Conservation (phyloP, 2,113 vertebrate species). For the Menura novaehollandiae region DNA sequence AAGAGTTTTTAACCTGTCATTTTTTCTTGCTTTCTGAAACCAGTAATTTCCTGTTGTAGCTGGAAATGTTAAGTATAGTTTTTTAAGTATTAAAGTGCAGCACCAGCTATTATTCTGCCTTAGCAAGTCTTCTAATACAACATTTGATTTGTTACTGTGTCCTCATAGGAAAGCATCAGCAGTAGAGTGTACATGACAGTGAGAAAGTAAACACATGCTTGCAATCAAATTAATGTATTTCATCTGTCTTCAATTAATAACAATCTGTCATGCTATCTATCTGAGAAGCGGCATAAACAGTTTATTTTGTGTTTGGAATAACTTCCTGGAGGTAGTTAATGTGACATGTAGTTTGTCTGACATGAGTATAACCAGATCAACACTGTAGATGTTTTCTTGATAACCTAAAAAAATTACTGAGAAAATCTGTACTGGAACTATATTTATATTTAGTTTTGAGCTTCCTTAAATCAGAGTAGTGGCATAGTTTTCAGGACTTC, state of each 20-base stretch:
- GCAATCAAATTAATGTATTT: slow-evolving; percentile 89
- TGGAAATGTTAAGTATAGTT: slow-evolving; percentile 20
- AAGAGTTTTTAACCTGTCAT: neutral
- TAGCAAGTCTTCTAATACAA: slow-evolving; percentile 63
- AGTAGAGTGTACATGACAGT: slow-evolving; percentile 75
- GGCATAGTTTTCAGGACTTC: slow-evolving; percentile 43
- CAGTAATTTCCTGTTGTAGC: slow-evolving; percentile 16
- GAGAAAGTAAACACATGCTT: slow-evolving; percentile 89
- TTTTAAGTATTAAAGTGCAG: slow-evolving; percentile 15
- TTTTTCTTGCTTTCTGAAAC: slow-evolving; percentile 1
- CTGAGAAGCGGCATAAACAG: slow-evolving; percentile 90
- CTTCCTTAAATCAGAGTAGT: slow-evolving; percentile 58
- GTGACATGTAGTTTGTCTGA: slow-evolving; percentile 93
- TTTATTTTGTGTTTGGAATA: slow-evolving; percentile 98
- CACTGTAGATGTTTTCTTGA: slow-evolving; percentile 92
- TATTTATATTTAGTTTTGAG: slow-evolving; percentile 69
- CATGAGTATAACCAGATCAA: slow-evolving; percentile 93
- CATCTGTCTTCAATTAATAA: slow-evolving; percentile 91
- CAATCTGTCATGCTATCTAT: slow-evolving; percentile 91
- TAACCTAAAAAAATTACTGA: slow-evolving; percentile 85
- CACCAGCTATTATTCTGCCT: slow-evolving; percentile 50
- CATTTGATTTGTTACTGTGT: slow-evolving; percentile 65
- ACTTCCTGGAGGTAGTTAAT: slow-evolving; percentile 95
- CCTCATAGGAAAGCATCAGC: slow-evolving; percentile 67
- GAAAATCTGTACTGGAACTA: slow-evolving; percentile 69